Conservation (phyloP, 2,113 vertebrate species). For the Chamaea fasciata region DNA sequence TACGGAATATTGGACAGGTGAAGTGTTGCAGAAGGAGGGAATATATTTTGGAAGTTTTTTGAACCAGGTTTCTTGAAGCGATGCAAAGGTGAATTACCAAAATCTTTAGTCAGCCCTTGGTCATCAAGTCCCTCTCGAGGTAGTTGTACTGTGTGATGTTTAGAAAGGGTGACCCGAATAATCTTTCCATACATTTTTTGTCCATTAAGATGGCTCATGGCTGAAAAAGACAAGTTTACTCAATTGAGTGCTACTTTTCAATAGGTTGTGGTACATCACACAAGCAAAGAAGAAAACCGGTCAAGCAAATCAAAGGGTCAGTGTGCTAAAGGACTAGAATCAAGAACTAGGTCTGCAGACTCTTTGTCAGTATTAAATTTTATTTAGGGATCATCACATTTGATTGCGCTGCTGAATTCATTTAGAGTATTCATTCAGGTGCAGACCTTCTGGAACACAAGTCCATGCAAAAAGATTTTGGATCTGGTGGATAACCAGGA, state of each 20-base stretch:
- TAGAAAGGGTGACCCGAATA: slow-evolving; percentile 93
- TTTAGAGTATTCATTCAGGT: background rate
- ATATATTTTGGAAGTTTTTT: slow-evolving; percentile 98
- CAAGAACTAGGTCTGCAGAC: background rate
- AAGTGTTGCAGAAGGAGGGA: slow-evolving; percentile 93
- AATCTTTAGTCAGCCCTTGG: slow-evolving; percentile 96
- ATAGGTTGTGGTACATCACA: background rate
- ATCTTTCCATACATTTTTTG: slow-evolving; percentile 99
- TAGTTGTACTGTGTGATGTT: slow-evolving; percentile 94
- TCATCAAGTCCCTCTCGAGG: slow-evolving; percentile 95
- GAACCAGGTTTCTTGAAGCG: slow-evolving; percentile 97
- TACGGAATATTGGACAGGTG: slow-evolving; percentile 97
- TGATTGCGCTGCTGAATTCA: background rate
- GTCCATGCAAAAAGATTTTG: background rate
- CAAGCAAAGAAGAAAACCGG: background rate
- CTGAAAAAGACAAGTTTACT: slow-evolving; percentile 68
- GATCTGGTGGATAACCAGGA: background rate
- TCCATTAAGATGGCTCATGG: slow-evolving; percentile 97
- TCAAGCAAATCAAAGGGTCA: background rate
- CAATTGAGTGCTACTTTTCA: background rate
- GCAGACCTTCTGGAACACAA: background rate
- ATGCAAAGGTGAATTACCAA: slow-evolving; percentile 93
- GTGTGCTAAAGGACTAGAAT: background rate
- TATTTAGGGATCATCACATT: background rate
- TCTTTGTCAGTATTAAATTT: background rate